Evolutionary conservation across 2,113 vertebrate genomes (phyloP).

Genomic region (Neofelis nebulosa): DNA sequence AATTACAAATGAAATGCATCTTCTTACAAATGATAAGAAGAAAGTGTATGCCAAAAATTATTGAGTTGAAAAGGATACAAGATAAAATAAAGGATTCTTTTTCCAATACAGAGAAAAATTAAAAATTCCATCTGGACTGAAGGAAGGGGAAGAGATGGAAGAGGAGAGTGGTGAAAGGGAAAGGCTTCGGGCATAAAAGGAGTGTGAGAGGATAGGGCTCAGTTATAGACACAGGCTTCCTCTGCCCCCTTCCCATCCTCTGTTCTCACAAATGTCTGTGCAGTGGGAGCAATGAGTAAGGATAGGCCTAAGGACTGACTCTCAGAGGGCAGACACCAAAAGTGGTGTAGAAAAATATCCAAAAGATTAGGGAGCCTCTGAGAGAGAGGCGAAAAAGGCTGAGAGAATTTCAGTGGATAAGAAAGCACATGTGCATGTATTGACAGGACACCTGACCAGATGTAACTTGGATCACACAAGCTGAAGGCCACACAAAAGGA

Average conservation of each 20-base stretch:
- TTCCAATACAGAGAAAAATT: background rate
- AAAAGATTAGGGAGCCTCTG: background rate
- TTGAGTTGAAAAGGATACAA: background rate
- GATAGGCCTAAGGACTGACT: background rate
- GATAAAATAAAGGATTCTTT: background rate
- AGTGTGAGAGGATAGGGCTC: background rate
- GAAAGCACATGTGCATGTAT: background rate
- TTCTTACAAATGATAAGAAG: no score
- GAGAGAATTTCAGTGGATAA: background rate
- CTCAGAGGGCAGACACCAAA: background rate
- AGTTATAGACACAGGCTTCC: accelerated
- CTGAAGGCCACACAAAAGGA: background rate
- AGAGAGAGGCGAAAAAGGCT: background rate
- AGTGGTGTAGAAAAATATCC: background rate
- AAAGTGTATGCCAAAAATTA: background rate
- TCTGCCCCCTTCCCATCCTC: no score
- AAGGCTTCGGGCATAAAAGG: background rate
- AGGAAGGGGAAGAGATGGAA: background rate
- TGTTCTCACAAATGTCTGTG: background rate
- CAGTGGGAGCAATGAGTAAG: background rate
- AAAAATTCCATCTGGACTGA: background rate
- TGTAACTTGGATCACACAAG: background rate
- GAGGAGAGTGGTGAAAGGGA: background rate
- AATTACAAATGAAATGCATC: background rate
- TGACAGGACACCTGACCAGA: background rate